These are phyloP conservation scores for Drosophila kuntzei DNA, from an alignment of 2,888 invertebrate genomes.

Conservation along the genomic window DNA sequence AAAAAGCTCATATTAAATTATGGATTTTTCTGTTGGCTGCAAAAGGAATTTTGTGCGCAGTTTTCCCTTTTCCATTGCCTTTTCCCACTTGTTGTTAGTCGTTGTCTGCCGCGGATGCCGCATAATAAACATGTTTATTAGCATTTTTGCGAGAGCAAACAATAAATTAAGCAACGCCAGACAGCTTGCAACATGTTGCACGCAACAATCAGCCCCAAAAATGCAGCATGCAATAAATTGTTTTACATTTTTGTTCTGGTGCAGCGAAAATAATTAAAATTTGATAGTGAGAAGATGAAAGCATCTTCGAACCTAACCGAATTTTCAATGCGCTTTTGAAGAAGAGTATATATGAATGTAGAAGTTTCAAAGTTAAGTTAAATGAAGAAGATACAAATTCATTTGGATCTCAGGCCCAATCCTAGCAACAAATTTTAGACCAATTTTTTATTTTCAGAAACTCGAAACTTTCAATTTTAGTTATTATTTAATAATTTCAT, in stretches of 20 bases:
- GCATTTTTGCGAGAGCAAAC: constrained; percentile 69
- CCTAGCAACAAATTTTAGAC: too few species aligned
- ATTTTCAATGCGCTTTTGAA: constrained; percentile 21
- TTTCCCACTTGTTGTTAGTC: constrained; percentile 47
- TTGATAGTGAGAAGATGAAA: constrained; percentile 14
- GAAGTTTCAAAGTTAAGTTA: not conserved
- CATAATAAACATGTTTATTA: constrained; percentile 81
- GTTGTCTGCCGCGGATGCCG: constrained; percentile 39
- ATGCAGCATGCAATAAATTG: constrained; percentile 69
- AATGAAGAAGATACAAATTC: too few species aligned
- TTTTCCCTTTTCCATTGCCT: constrained; percentile 23
- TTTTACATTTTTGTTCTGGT: constrained; percentile 33
- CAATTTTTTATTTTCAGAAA: too few species aligned
- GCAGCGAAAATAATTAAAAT: constrained; percentile 39
- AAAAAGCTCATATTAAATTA: constrained; percentile 56
- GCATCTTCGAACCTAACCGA: constrained; percentile 5
- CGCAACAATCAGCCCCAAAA: constrained; percentile 69
- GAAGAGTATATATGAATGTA: not conserved
- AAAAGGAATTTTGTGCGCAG: constrained; percentile 41
- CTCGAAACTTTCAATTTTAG: too few species aligned
- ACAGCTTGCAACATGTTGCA: constrained; percentile 77
- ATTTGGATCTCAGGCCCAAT: too few species aligned
- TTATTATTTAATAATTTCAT: too few species aligned
- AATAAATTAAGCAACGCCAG: constrained; percentile 68
- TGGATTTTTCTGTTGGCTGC: constrained; percentile 55